Evolutionary conservation across 2,888 invertebrate genomes (phyloP).

Genomic region (Dascillus cervinus): DNA sequence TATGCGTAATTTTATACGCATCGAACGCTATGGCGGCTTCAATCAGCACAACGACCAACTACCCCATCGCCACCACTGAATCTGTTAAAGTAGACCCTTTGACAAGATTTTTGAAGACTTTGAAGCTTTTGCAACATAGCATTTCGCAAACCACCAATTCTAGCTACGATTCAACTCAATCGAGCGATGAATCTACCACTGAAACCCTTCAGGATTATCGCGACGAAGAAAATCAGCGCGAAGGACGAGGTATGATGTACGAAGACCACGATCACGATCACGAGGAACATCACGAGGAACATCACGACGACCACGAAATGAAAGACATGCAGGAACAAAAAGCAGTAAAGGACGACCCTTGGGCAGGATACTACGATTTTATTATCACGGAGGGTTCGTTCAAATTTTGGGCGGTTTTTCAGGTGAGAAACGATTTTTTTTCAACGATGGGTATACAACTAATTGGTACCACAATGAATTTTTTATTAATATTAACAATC

Average conservation of each 20-base stretch:
- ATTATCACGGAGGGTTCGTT: conserved; percentile 82
- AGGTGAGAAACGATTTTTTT: too few relatives aligned
- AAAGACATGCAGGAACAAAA: conserved; percentile 46
- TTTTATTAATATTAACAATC: too few relatives aligned
- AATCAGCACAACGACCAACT: conserved; percentile 20
- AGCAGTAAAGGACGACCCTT: conserved; percentile 60
- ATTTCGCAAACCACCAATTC: too few relatives aligned
- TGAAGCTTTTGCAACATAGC: too few relatives aligned
- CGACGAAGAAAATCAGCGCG: conserved; percentile 32
- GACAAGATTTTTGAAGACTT: too few relatives aligned
- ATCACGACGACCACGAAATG: conserved; percentile 43
- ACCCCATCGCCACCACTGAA: conserved; percentile 28
- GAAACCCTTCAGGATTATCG: too few relatives aligned
- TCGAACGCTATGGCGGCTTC: conserved; percentile 9
- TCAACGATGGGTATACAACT: too few relatives aligned
- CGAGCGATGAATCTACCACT: too few relatives aligned
- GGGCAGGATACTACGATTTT: conserved; percentile 79
- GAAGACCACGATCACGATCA: conserved; percentile 46
- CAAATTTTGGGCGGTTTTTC: conserved; percentile 84
- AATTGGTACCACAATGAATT: too few relatives aligned
- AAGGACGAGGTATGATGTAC: conserved; percentile 42
- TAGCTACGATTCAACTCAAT: too few relatives aligned
- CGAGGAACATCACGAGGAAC: conserved; percentile 42
- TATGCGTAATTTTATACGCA: conserved; percentile 7
- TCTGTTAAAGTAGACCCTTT: too few relatives aligned